phyloP scores from a whole-genome alignment of 2,113 vertebrate species.

The Euleptes europaea region DNA sequence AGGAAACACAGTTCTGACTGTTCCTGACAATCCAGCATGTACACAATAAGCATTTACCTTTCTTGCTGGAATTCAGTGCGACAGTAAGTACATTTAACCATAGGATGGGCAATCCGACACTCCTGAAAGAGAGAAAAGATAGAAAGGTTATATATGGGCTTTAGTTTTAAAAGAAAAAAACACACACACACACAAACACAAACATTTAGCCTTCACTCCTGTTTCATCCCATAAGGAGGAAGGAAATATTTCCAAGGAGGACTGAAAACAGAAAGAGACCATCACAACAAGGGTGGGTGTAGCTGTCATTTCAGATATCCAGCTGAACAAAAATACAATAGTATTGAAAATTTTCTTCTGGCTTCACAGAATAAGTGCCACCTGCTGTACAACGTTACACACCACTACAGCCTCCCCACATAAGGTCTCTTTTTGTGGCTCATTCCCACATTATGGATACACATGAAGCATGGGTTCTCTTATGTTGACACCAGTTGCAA shows the following conservation, averaged over 20 bases:
- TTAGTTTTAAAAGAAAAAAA: not conserved
- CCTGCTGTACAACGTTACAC: no score
- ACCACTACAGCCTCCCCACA: not conserved
- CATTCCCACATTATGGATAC: not conserved
- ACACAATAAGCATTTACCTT: constrained; percentile 59
- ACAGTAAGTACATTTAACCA: constrained; percentile 84
- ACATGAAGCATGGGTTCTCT: not conserved
- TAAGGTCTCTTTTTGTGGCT: not conserved
- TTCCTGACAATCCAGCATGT: fast-evolving
- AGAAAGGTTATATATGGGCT: constrained; percentile 5
- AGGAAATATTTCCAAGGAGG: not conserved
- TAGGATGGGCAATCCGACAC: constrained; percentile 81
- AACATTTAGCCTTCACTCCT: not conserved
- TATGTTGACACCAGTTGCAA: not conserved
- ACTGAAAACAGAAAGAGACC: not conserved
- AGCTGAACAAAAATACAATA: no score
- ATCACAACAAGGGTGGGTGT: not conserved
- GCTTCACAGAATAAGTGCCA: not conserved
- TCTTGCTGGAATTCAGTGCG: constrained; percentile 83
- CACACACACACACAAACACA: not conserved
- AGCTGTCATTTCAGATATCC: not conserved
- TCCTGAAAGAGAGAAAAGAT: constrained; percentile 68
- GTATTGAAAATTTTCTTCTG: not conserved
- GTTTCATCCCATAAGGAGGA: not conserved
- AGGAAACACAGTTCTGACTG: not conserved